phyloP scores from a whole-genome alignment of 2,113 vertebrate species.

The Delphinapterus leucas region DNA sequence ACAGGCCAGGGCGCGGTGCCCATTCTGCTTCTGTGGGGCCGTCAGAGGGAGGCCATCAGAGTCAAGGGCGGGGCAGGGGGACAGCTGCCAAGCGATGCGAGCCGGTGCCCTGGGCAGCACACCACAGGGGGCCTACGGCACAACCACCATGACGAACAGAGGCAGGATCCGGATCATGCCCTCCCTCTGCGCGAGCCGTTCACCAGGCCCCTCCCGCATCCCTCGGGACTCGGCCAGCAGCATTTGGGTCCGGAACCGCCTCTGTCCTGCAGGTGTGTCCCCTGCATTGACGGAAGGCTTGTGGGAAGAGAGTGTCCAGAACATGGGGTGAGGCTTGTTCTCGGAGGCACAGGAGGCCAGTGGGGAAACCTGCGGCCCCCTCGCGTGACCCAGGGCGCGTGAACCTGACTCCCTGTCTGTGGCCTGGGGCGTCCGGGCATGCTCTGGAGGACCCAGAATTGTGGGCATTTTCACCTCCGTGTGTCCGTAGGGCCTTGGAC shows the following conservation, averaged over 20 bases:
- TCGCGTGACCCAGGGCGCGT: background rate
- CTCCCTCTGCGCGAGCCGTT: too few species aligned
- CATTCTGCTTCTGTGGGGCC: background rate
- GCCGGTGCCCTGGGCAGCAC: background rate
- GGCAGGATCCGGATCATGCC: too few species aligned
- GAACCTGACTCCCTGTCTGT: background rate
- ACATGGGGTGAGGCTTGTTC: too few species aligned
- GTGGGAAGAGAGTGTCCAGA: background rate
- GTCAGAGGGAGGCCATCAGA: background rate
- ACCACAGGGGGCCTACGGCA: background rate
- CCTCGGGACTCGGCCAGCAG: background rate
- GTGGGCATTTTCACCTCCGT: fast-evolving
- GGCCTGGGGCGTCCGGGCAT: too few species aligned
- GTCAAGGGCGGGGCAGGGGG: fast-evolving
- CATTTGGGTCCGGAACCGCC: background rate
- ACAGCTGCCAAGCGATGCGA: fast-evolving
- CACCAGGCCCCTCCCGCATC: background rate
- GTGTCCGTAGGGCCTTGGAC: background rate
- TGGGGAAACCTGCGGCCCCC: too few species aligned
- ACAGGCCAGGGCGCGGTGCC: fast-evolving
- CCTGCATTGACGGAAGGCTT: background rate
- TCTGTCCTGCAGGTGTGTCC: background rate
- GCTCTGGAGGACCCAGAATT: background rate
- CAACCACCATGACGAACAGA: background rate
- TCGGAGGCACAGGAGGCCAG: background rate